These are phyloP conservation scores for Macrotus californicus DNA, from an alignment of 2,113 vertebrate genomes.

Conservation along the genomic window DNA sequence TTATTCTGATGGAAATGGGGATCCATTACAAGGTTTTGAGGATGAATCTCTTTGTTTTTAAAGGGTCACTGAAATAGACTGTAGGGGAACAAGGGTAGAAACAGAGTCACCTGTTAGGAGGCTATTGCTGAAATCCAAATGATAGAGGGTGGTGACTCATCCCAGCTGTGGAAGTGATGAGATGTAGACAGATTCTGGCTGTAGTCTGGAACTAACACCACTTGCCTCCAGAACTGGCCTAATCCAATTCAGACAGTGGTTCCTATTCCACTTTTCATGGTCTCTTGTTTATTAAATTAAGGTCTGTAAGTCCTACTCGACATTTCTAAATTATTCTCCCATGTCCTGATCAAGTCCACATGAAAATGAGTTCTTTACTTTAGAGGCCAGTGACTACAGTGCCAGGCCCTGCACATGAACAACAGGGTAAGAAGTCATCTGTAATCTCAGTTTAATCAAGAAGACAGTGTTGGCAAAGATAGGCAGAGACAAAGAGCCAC, in stretches of 20 bases:
- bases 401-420: background rate
- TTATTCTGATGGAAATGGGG: background rate
- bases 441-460: background rate
- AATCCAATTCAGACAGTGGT: background rate
- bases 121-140: background rate
- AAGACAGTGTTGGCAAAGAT: background rate
- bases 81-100: background rate
- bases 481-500: background rate
- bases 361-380: constrained; percentile 4
- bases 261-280: background rate
- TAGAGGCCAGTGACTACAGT: background rate
- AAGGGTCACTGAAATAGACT: background rate
- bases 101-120: background rate
- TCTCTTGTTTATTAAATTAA: background rate
- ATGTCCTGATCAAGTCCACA: background rate
- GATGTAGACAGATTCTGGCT: background rate
- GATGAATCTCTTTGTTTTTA: background rate
- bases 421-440: background rate
- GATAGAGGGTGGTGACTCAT: background rate
- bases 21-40: background rate
- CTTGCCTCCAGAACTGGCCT: background rate
- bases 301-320: background rate
- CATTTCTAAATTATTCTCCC: background rate
- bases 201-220: background rate
- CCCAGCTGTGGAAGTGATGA: background rate